Percentiles rank a stretch among this genome's conserved stretches.
phyloP scores from a whole-genome alignment of 2,113 vertebrate genomes.

The Acrocephalus arundinaceus region DNA sequence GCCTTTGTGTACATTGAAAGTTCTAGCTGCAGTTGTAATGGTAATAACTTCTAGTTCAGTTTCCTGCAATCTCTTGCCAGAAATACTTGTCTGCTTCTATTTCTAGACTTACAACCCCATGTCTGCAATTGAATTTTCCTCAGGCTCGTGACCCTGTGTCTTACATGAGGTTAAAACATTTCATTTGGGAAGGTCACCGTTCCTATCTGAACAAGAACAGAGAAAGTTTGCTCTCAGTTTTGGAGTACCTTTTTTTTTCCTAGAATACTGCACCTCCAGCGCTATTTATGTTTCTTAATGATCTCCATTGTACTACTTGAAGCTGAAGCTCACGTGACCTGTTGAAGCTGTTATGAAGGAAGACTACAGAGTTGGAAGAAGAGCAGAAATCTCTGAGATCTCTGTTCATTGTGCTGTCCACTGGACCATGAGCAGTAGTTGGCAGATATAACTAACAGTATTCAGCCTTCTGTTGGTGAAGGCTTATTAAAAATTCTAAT shows the following conservation, averaged over 20 bases:
- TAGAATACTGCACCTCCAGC: background rate
- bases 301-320: background rate
- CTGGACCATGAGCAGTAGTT: slow-evolving; percentile 4
- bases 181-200: slow-evolving; percentile 23
- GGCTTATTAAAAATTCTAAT: slow-evolving; percentile 66
- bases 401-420: background rate
- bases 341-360: background rate
- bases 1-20: background rate
- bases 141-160: slow-evolving; percentile 28
- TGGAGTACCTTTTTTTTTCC: background rate
- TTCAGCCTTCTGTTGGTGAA: slow-evolving; percentile 2
- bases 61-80: slow-evolving; percentile 16
- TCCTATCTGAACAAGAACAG: slow-evolving; percentile 29
- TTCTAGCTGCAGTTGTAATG: slow-evolving; percentile 13
- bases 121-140: slow-evolving; percentile 39
- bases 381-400: background rate
- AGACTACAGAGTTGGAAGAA: background rate
- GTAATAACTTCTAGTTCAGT: slow-evolving; percentile 50
- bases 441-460: slow-evolving; percentile 23
- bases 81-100: slow-evolving; percentile 49
- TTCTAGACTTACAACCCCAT: slow-evolving; percentile 18
- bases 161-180: slow-evolving; percentile 39
- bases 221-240: slow-evolving; percentile 24
- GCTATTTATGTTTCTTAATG: slow-evolving; percentile 39
- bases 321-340: background rate